These are phyloP conservation scores for Tetramorium simillimum DNA, from an alignment of 1,140 invertebrate genomes.

Conservation along the genomic window DNA sequence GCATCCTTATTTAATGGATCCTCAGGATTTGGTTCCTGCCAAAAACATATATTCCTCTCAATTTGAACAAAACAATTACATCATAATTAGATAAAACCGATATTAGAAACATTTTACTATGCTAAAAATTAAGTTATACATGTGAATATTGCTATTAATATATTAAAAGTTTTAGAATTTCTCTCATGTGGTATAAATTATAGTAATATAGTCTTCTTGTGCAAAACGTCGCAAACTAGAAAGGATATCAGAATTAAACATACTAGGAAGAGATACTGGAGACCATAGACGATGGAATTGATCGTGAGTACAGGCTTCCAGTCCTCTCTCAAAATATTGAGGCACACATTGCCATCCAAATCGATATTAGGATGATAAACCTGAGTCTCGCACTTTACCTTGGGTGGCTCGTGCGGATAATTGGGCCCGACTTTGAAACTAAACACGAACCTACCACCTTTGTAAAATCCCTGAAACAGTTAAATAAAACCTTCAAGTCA, in stretches of 20 bases:
- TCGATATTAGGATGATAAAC: constrained; percentile 99
- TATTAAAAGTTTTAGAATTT: not conserved
- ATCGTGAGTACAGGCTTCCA: constrained; percentile 99
- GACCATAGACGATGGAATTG: constrained; percentile 98
- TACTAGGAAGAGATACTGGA: constrained; percentile 99
- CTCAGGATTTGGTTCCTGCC: constrained; percentile 98
- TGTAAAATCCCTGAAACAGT: constrained; percentile 94
- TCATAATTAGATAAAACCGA: not conserved
- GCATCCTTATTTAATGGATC: constrained; percentile 99
- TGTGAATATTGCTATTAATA: not conserved
- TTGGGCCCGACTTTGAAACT: constrained; percentile 99
- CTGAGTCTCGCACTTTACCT: constrained; percentile 97
- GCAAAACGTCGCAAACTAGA: not conserved
- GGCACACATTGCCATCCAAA: constrained; percentile 97
- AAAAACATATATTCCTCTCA: constrained; percentile 52
- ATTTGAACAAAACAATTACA: not conserved
- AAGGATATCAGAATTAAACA: constrained; percentile 76
- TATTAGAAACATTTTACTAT: not conserved
- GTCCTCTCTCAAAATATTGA: constrained; percentile 98
- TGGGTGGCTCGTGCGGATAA: constrained; percentile 98
- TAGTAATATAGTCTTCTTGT: not conserved
- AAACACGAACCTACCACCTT: constrained; percentile 97
- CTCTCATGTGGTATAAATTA: not conserved
- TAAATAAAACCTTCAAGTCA: not conserved
- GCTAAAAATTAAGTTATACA: not conserved